Evolutionary conservation across 2,113 vertebrate genomes (phyloP).

Genomic region (Marcusenius ussheri): DNA sequence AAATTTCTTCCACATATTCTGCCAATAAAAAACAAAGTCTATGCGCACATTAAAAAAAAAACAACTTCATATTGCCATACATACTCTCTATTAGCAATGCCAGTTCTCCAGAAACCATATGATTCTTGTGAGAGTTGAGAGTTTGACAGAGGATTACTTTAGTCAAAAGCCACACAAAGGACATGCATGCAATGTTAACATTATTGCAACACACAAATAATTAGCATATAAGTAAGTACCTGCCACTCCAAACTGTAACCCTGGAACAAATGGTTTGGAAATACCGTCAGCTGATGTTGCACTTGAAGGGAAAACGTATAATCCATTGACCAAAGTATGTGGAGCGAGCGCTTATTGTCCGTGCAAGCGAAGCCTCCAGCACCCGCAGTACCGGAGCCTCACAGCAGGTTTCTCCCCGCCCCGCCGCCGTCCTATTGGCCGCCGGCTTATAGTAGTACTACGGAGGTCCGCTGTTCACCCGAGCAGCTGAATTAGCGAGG

Average conservation of each 20-base stretch:
- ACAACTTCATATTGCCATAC: not conserved
- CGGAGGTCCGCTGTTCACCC: constrained; percentile 4
- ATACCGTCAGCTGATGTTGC: constrained; percentile 60
- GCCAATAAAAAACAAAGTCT: not conserved
- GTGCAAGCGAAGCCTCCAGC: constrained; percentile 32
- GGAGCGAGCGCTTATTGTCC: constrained; percentile 36
- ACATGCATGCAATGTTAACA: not conserved
- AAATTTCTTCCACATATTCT: not conserved
- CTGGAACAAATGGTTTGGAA: constrained; percentile 54
- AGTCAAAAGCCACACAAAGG: not conserved
- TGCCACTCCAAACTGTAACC: constrained; percentile 63
- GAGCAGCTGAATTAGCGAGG: not conserved
- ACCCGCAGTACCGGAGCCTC: constrained; percentile 49
- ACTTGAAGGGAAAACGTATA: constrained; percentile 62
- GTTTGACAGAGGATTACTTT: constrained; percentile 17
- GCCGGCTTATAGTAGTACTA: constrained; percentile 31
- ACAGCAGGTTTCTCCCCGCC: constrained; percentile 49
- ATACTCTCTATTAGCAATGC: not conserved
- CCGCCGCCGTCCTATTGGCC: constrained; percentile 56
- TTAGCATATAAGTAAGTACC: constrained; percentile 51
- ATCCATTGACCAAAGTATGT: constrained; percentile 56
- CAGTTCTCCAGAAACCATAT: not conserved
- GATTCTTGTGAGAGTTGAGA: not conserved
- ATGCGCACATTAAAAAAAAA: not conserved
- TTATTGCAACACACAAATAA: not conserved